Evolutionary conservation across 2,797 vertebrate species (phyloP), one percentile per base, ranked within the genome.

Genomic region (Danio choprae): DNA sequence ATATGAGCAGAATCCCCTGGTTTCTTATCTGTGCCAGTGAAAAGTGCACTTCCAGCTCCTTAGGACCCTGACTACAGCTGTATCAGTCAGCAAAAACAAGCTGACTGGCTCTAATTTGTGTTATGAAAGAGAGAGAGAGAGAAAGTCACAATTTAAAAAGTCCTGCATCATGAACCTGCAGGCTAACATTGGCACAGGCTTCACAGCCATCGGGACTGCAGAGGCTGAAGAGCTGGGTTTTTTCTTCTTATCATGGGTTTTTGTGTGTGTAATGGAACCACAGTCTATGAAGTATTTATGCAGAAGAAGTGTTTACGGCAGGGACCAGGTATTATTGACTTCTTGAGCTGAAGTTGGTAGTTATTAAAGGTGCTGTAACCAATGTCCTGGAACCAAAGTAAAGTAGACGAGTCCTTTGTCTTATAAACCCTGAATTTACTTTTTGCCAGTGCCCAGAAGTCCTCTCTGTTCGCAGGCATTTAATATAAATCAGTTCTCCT

Each of bases 51-150:
- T 55, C 77, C 71, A 87, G 75, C 83, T 59, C 72, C 46, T 71
- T 43, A 38, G 53, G 79, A 82, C 81, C 68, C 56, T 6, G 16
- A 64, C 56, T 63, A 36, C 48, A 18, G 50, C 82, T 85, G 73
- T 85, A 84, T 86, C 80, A 83, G 84, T 85, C 84, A 81, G 81
- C 81, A 84, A 85, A 85, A 71, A 86, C 75, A 73, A 82, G 84
- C 64, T 73, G 70, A 86, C 87, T 89, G 86, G 84, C 86, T 90
- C 85, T 89, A 88, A 90, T 87, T 90, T 88, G 84, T 87, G 84
- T 90, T 90, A 84, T 78, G 51, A 80, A 73, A 70, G 40, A 65
- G 44, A 77, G 43, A 58, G 77, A 62, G 59, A 59, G 29, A n/a
- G 74, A 76, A 67, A 44, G 15, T 48, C 70, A 62, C 22, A 72